Evolutionary conservation across 1,140 invertebrate species (phyloP), one percentile per base, ranked within the genome.

Genomic region (Magallana angulata): DNA sequence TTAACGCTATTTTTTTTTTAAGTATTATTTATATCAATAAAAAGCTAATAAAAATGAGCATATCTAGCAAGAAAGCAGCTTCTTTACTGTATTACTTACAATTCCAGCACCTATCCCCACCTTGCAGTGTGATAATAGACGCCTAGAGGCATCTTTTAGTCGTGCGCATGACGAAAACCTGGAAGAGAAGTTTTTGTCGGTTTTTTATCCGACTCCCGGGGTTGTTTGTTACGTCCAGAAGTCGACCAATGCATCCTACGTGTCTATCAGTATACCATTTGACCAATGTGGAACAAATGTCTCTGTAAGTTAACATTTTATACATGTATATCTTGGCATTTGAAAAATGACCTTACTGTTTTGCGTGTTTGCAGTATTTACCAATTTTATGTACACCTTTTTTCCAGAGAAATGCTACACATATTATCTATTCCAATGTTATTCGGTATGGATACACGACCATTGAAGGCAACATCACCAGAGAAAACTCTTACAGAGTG

Each of bases 341-440:
- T 48, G 24, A 48, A 48, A 48, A 48, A 48, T 5, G 36, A 48
- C 36, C 5, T 48, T 48, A 48, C 36, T 48, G 36, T 36, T 36
- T 24, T 24, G 24, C 24, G 36, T 3, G 4, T 3, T 36, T 36
- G 36, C 36, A 1, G 36, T 48, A 48, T 48, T 48, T 48, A 48
- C 36, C 36, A 48, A 48, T 48, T 48, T 48, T 48, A 48, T 48
- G 36, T 48, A 48, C 36, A 14, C 7, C 24, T 89, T 90, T 58
- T 48, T 48, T 48, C 36, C 90, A 94, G 93, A 58, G 59, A 57
- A 94, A 94, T 80, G 86, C 71, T 5, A 90, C 92, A 0, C 91
- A 93, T 84, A 92, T 94, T n/a, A 84, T 92, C 18, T 94, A 94
- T 88, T 84, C 48, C 60, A 93, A 92, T 80, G 87, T 85, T 1